Evolutionary conservation across 2,113 vertebrate species (phyloP), one percentile per base, ranked within the genome.

Genomic region (Pipra filicauda): DNA sequence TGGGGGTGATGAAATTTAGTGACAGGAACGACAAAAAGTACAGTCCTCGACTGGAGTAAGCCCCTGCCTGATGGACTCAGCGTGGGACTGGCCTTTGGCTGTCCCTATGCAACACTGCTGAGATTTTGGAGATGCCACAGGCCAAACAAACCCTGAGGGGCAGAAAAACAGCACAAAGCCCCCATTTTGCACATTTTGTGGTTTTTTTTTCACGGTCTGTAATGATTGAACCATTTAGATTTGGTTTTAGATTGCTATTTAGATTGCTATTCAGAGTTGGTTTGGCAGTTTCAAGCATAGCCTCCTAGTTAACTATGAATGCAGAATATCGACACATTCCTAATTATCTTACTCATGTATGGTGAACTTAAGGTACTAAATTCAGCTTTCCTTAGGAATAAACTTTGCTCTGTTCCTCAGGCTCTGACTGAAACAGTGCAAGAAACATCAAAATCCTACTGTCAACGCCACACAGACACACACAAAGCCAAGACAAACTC

Each of bases 401-500:
- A 84, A 48, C 43, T 49, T 57, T 69, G 52, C 89, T 89, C 52
- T 65, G 24, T 44, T 95, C 44, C 44, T 64, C 11, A 35, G 59
- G n/a, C 39, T 78, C 52, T 72, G 44, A 37, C 44, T 23, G 57
- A 85, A 95, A 59, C 81, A 72, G 65, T n/a, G 66, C 33, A 82
- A 95, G 89, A 52, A 93, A 87, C 80, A 87, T 57, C 77, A 87
- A 67, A 85, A 95, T 95, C 84, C 84, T 46, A 67, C 86, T 95
- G 91, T 96, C 93, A 95, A 93, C 84, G 95, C 62, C 27, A 11
- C 0, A 15, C 10, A 83, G 78, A 85, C 46, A 41, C 3, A 62
- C 31, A 82, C 62, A 85, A 95, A 96, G 77, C 74, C 91, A 97
- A 93, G 85, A 79, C 57, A 97, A 95, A 85, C 74, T 94, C 91